Conservation (phyloP, 2,113 vertebrate species). For the Thunnus maccoyii region DNA sequence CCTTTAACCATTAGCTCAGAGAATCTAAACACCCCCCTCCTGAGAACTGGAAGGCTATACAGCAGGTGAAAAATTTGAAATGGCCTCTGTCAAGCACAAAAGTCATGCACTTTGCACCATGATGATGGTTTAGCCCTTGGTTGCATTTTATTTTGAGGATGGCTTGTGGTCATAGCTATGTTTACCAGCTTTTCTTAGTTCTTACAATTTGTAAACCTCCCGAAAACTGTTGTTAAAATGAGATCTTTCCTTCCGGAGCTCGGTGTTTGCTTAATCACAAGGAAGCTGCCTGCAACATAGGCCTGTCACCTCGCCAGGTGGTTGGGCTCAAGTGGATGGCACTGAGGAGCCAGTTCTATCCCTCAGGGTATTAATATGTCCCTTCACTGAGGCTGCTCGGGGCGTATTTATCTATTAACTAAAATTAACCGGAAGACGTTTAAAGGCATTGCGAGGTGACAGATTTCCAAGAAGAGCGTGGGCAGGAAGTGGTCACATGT, state of each 20-base stretch:
- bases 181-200: constrained; percentile 14
- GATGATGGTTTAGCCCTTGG: background rate
- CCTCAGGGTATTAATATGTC: constrained; percentile 53
- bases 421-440: constrained; percentile 52
- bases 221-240: constrained; percentile 57
- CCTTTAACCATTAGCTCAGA: background rate
- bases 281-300: constrained; percentile 6
- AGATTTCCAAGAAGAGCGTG: constrained; percentile 64
- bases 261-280: constrained; percentile 41
- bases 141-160: constrained; percentile 19
- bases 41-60: background rate
- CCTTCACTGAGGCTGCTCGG: background rate
- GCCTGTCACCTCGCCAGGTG: constrained; percentile 57
- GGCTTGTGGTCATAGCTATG: background rate
- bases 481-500: constrained; percentile 70
- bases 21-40: background rate
- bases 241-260: constrained; percentile 60
- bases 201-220: constrained; percentile 32
- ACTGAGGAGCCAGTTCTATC: constrained; percentile 42
- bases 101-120: background rate
- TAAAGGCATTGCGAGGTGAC: constrained; percentile 65
- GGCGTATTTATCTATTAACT: constrained; percentile 32
- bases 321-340: constrained; percentile 56
- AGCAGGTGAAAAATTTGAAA: background rate
- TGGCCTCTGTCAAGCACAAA: constrained; percentile 6